phyloP scores from a whole-genome alignment of 2,113 vertebrate species.

The Muscicapa adusta region DNA sequence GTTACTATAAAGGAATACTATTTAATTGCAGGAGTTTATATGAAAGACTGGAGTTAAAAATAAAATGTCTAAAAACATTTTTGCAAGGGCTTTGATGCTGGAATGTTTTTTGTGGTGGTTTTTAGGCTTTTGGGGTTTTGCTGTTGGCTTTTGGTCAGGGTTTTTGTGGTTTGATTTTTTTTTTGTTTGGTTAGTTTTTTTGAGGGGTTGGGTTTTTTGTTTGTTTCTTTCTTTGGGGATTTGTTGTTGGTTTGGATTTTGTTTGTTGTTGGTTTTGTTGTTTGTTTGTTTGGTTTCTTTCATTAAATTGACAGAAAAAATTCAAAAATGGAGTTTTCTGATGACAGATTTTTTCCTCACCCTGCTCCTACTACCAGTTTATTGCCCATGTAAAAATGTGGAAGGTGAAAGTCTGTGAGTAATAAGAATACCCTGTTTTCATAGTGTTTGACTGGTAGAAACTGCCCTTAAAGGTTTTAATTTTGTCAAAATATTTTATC shows the following conservation, averaged over 20 bases:
- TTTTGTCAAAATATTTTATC: not conserved
- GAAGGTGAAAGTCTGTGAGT: not conserved
- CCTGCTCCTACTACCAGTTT: not conserved
- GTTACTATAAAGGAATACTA: not conserved
- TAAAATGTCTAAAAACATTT: not conserved
- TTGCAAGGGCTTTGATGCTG: not conserved
- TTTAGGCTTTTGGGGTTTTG: fast-evolving
- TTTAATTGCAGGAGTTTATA: not conserved
- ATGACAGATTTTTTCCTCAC: not conserved
- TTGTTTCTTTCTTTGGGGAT: not conserved
- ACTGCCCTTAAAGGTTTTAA: not conserved
- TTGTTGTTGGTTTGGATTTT: too few species aligned
- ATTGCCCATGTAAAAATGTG: not conserved
- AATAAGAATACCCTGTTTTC: not conserved
- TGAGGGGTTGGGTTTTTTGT: not conserved
- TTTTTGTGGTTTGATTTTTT: not conserved
- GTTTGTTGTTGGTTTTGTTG: not conserved
- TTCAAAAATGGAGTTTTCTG: not conserved
- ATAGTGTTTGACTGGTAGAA: not conserved
- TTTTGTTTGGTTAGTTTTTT: not conserved
- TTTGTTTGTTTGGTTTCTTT: too few species aligned
- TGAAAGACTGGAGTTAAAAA: not conserved
- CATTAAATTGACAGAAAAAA: not conserved
- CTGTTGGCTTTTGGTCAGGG: not conserved
- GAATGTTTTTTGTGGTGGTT: fast-evolving